Evolutionary conservation across 2,113 vertebrate genomes (phyloP), one percentile per base, ranked within the genome.

Genomic region (Accipiter cooperii): DNA sequence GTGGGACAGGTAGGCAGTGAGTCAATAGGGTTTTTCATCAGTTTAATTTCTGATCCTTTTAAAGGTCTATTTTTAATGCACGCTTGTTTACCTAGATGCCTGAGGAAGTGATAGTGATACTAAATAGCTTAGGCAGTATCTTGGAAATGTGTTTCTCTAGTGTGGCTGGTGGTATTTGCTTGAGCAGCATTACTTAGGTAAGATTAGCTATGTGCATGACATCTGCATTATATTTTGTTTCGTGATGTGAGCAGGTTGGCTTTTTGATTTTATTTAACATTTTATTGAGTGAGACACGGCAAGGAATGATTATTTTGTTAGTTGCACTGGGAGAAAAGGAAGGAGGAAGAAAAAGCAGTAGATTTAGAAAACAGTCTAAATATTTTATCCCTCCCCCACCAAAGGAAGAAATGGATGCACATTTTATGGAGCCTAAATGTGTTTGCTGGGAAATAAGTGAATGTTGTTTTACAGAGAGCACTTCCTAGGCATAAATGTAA

Each of bases 371-470:
- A 19, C 25, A 61, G 14, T 33, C 29, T 57, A 73, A 60, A 52
- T 79, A 91, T 91, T 87, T 94, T 68, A 73, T 75, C 18, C 16
- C n/a, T 44, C 19, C 24, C 7, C 15, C 36, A 2, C 0, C 26
- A 14, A 84, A 54, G 19, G n/a, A 66, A 76, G 58, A 90, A 61
- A 57, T 57, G 21, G n/a, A 18, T 87, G 20, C 26, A 69, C 44
- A 24, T 88, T 93, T 95, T 92, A 64, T 64, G 24, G 64, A 65
- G 19, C 36, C 55, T 87, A 93, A 90, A 90, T 71, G 80, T 75
- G 34, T 93, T 97, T 97, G 13, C 80, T 75, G 61, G 52, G 81
- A 93, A 92, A 52, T 84, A 89, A 92, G 31, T 64, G 25, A 80
- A 46, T 71, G 8, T 73, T 88, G 46, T 81, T 84, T 84, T 81